Base-by-base conservation (phyloP, 2,888 invertebrate species). In the Macrophya alboannulata region DNA sequence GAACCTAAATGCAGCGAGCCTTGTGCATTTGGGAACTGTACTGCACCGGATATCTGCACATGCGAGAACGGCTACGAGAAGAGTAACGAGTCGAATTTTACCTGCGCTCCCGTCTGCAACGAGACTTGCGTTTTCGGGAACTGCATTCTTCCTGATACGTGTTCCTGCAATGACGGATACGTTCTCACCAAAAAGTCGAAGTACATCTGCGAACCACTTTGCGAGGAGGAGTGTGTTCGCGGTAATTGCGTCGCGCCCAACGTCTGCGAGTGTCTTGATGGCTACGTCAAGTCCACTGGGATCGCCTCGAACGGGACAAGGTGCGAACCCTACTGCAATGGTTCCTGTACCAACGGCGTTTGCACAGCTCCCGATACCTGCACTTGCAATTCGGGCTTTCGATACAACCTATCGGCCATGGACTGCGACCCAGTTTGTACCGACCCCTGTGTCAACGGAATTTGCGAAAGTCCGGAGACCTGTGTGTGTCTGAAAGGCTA, bases 21-120 rank as follows among this genome's bases (percentile, higher is more conserved):
- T 25, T 92, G 92, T 84, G 37, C 91, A 37, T 93, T 94, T 83
- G 94, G 94, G 4, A 92, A 91, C 71, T 95, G 95, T 85, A 92
- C 92, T 10, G 93, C 91, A 0, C 93, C 94, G 2, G 88, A 92
- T n/a, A 85, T 84, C 0, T 94, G 94, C 86, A 86, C 86, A 1
- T 94, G 94, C 85, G 45, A 89, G 4, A 76, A 87, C 0, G 94
- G 93, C 4, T 94, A 91, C 83, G 76, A 77, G 37, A 81, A 84
- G 0, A 88, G 91, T 15, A 62, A 84, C 9, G 62, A 37, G 25
- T 88, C 88, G 25, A 43, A 81, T 12, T 87, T 86, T 88, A 96
- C 94, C 90, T 97, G 97, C 88, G 89, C 95, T 0, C 96, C 97
- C 0, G 92, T 93, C 40, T 97, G 97, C 89, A 91, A 89, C 10